phyloP scores from a whole-genome alignment of 2,888 invertebrate genomes.

The Lithophane semibrunnea region DNA sequence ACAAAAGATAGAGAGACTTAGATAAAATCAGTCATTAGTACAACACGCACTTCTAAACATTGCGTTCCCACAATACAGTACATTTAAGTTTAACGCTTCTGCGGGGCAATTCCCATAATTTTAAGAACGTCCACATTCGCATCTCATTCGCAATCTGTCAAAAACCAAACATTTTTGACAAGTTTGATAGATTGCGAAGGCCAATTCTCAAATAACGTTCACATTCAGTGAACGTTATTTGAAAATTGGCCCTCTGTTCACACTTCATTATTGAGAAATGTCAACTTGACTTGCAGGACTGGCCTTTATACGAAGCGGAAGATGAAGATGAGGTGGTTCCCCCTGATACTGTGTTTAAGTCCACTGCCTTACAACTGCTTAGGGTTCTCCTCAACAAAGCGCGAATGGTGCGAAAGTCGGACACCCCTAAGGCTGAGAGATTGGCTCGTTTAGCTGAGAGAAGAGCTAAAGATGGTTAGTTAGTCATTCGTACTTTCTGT shows the following conservation, averaged over 20 bases:
- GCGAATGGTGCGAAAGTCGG: slow-evolving; percentile 74
- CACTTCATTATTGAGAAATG: not conserved
- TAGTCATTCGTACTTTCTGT: not conserved
- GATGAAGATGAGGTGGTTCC: slow-evolving; percentile 66
- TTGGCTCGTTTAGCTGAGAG: slow-evolving; percentile 88
- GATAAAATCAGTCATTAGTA: too few species aligned
- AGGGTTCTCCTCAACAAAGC: slow-evolving; percentile 83
- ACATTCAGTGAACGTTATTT: too few species aligned
- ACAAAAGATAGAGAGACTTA: too few species aligned
- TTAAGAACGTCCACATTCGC: too few species aligned
- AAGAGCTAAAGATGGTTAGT: slow-evolving; percentile 87
- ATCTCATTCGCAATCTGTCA: too few species aligned
- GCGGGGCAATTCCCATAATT: too few species aligned
- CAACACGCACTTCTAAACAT: not conserved
- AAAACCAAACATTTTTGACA: too few species aligned
- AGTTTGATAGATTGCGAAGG: too few species aligned
- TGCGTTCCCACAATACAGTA: not conserved
- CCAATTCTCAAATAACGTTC: too few species aligned
- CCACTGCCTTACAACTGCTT: slow-evolving; percentile 85
- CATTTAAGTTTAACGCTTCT: too few species aligned
- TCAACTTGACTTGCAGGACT: slow-evolving; percentile 68
- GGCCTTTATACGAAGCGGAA: slow-evolving; percentile 79
- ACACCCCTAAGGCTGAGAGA: slow-evolving; percentile 85
- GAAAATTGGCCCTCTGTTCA: too few species aligned
- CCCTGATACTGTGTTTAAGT: slow-evolving; percentile 83